Conservation (phyloP, 2,797 vertebrate species). For the Sebastiscus tertius region DNA sequence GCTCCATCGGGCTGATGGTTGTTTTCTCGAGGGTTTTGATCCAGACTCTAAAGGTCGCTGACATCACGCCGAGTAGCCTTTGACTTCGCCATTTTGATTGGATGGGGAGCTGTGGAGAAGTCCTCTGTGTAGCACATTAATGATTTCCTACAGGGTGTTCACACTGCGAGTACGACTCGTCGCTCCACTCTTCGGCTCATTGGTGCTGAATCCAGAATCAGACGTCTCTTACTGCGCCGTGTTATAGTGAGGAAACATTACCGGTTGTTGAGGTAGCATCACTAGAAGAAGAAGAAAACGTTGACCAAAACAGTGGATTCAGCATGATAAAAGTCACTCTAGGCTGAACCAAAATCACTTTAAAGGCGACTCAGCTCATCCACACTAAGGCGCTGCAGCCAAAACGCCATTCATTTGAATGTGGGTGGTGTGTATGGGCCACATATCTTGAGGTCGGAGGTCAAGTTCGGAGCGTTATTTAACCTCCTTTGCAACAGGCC, state of each 20-base stretch:
- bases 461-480: too few relatives aligned
- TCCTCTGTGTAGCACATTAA: slow-evolving; percentile 62
- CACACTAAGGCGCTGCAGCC: background rate
- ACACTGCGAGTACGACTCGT: slow-evolving; percentile 38
- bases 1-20: background rate
- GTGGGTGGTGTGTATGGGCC: too few relatives aligned
- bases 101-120: slow-evolving; percentile 21
- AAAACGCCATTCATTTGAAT: too few relatives aligned
- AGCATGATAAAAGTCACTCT: background rate
- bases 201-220: background rate
- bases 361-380: background rate
- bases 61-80: slow-evolving; percentile 44
- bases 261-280: slow-evolving; percentile 20
- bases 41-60: slow-evolving; percentile 29
- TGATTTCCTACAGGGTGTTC: slow-evolving; percentile 44
- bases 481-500: too few relatives aligned
- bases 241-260: background rate
- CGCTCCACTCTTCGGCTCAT: background rate
- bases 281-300: background rate
- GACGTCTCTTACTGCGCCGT: background rate
- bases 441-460: too few relatives aligned
- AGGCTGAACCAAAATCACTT: background rate
- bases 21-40: slow-evolving; percentile 12
- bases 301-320: background rate
- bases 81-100: background rate